Evolutionary conservation across 2,113 vertebrate species (phyloP).

Genomic region (Phocoena phocoena): DNA sequence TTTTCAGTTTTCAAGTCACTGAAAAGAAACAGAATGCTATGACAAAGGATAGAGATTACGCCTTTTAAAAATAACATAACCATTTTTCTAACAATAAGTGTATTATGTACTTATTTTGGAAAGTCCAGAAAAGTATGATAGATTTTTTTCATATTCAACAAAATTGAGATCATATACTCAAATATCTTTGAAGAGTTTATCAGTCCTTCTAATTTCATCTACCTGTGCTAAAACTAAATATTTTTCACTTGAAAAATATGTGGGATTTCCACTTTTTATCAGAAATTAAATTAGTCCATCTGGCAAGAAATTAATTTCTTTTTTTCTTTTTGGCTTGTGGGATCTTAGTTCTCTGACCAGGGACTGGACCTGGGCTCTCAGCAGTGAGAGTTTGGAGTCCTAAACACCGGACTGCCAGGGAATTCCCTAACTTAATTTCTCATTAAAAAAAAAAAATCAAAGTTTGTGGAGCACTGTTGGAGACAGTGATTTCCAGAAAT

Average conservation of each 20-base stretch:
- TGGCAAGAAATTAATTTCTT: background rate
- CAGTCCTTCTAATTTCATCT: background rate
- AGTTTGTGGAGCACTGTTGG: background rate
- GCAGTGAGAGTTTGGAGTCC: too few species aligned
- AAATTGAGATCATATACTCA: background rate
- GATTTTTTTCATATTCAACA: background rate
- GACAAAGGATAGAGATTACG: slow-evolving; percentile 9
- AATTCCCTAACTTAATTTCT: background rate
- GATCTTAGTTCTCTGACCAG: too few species aligned
- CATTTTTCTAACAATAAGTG: slow-evolving; percentile 5
- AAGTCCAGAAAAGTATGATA: background rate
- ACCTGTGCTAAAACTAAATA: background rate
- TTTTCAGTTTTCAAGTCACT: slow-evolving; percentile 51
- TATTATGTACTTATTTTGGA: slow-evolving; percentile 20
- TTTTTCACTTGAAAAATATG: slow-evolving; percentile 22
- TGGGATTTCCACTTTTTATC: background rate
- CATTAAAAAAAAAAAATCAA: background rate
- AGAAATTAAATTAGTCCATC: background rate
- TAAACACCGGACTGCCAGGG: background rate
- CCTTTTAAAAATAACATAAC: slow-evolving; percentile 51
- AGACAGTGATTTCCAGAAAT: background rate
- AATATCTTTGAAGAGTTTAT: slow-evolving; percentile 1
- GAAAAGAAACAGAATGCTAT: slow-evolving; percentile 46
- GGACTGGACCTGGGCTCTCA: too few species aligned
- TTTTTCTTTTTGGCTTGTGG: too few species aligned